phyloP scores from a whole-genome alignment of 1,140 invertebrate genomes.

The Schlechtendalia chinensis region DNA sequence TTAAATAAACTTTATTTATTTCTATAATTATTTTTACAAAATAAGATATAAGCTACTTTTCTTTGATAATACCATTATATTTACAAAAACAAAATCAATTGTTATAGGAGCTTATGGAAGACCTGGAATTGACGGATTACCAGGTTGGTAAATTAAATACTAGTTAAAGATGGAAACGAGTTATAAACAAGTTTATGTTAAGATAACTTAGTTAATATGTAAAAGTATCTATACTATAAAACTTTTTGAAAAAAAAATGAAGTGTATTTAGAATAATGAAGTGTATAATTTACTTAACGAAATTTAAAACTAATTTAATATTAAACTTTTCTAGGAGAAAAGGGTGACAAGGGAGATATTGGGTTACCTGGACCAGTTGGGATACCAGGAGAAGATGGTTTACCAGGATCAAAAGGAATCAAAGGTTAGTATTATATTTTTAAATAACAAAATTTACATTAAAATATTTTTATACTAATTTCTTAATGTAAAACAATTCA shows the following conservation, averaged over 20 bases:
- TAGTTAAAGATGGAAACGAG: too few relatives aligned
- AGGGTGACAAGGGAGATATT: constrained; percentile 76
- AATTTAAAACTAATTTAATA: not conserved
- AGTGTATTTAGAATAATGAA: too few relatives aligned
- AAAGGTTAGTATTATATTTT: not conserved
- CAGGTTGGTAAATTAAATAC: constrained; percentile 56
- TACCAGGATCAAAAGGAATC: constrained; percentile 54
- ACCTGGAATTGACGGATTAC: constrained; percentile 64
- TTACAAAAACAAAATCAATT: too few relatives aligned
- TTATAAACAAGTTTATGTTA: too few relatives aligned
- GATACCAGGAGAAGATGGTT: constrained; percentile 67
- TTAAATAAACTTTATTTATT: not conserved
- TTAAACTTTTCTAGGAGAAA: constrained; percentile 54
- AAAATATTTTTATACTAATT: constrained; percentile 16
- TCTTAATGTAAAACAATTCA: not conserved
- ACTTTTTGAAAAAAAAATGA: too few relatives aligned
- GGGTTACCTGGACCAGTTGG: constrained; percentile 76
- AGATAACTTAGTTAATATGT: not conserved
- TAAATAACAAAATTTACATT: constrained; percentile 4
- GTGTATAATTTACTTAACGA: not conserved
- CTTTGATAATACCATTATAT: too few relatives aligned
- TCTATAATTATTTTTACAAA: too few relatives aligned
- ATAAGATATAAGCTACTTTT: too few relatives aligned
- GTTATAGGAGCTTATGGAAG: constrained; percentile 57
- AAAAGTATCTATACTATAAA: not conserved